Conservation (phyloP, 2,888 invertebrate species). For the Drosophila anomalipes region DNA sequence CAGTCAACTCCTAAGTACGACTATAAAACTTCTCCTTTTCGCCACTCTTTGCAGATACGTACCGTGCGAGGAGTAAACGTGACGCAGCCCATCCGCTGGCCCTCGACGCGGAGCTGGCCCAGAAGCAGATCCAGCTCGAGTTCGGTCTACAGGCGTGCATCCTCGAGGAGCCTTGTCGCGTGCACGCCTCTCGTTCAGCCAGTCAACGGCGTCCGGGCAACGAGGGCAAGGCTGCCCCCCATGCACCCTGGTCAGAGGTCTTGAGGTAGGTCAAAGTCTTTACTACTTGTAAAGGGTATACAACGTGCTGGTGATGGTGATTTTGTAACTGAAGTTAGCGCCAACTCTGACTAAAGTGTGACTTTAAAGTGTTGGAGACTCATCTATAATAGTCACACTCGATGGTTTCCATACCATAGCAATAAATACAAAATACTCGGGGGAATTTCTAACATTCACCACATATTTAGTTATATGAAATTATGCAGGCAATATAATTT, state of each 20-base stretch:
- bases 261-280: constrained; percentile 88
- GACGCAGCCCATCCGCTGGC: constrained; percentile 84
- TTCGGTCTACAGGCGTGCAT: constrained; percentile 92
- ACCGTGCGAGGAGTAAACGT: constrained; percentile 89
- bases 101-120: constrained; percentile 90
- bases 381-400: fast-evolving
- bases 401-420: not conserved
- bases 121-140: constrained; percentile 91
- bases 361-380: not conserved
- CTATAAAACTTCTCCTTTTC: constrained; percentile 28
- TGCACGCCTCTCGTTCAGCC: constrained; percentile 83
- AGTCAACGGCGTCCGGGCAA: constrained; percentile 60
- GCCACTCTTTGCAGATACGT: constrained; percentile 87
- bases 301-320: constrained; percentile 6
- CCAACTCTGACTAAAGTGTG: not conserved
- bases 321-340: not conserved
- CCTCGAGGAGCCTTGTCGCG: constrained; percentile 90
- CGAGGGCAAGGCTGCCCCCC: constrained; percentile 52
- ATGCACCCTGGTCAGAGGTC: constrained; percentile 86
- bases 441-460: not conserved
- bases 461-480: too few relatives aligned
- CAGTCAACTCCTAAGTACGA: constrained; percentile 19
- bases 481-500: not conserved
- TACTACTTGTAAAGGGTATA: not conserved
- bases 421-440: not conserved